These are phyloP conservation scores for Delphinapterus leucas DNA, from an alignment of 2,113 vertebrate genomes.

Conservation along the genomic window DNA sequence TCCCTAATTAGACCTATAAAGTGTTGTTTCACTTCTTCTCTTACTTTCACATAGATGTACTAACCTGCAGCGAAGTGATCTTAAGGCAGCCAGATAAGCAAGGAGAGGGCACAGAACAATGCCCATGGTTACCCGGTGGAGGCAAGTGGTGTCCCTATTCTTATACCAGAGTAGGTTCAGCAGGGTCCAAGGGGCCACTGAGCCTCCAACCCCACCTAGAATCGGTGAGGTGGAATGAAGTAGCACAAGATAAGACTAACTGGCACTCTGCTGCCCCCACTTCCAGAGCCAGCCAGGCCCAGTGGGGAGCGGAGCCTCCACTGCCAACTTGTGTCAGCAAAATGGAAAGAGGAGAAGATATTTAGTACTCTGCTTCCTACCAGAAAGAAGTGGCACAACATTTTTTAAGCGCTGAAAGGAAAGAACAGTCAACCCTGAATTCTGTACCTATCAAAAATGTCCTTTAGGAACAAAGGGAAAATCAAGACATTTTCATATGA, in stretches of 20 bases:
- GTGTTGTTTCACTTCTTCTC: neutral
- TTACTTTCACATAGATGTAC: neutral
- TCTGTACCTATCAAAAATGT: neutral
- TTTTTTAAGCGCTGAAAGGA: neutral
- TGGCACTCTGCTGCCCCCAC: neutral
- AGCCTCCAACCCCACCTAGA: neutral
- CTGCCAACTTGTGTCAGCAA: neutral
- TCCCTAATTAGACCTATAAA: neutral
- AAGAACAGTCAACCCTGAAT: neutral
- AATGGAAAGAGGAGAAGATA: neutral
- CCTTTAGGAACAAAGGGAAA: neutral
- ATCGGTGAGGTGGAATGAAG: too few species aligned
- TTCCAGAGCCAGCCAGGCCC: neutral
- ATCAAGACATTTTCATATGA: neutral
- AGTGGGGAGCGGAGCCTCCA: neutral
- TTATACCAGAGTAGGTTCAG: neutral
- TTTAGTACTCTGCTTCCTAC: neutral
- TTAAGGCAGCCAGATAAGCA: neutral
- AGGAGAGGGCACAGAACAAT: neutral
- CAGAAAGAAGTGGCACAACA: neutral
- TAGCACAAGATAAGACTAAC: neutral
- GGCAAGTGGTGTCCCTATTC: neutral
- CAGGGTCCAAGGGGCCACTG: neutral
- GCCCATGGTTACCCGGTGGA: neutral
- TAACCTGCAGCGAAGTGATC: neutral